Evolutionary conservation across 2,888 invertebrate genomes (phyloP).

Genomic region (Trichogramma dendrolimi): DNA sequence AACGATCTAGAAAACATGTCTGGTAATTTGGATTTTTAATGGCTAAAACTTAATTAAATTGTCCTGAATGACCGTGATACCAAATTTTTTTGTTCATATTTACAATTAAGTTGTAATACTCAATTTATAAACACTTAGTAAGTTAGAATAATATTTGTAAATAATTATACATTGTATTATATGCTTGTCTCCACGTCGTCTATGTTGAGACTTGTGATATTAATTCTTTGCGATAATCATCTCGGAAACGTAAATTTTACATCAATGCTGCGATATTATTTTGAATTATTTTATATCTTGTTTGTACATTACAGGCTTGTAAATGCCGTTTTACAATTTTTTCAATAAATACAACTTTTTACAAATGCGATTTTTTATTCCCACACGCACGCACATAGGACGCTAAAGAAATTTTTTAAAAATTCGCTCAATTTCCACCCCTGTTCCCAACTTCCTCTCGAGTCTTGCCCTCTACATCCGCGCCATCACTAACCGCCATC

Average conservation of each 20-base stretch:
- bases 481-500: not conserved
- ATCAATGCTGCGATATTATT: not conserved
- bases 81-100: conserved; percentile 13
- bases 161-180: conserved; percentile 15
- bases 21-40: conserved; percentile 30
- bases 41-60: conserved; percentile 2
- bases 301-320: conserved; percentile 16
- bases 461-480: conserved; percentile 25
- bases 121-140: conserved; percentile 17
- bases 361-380: too few species aligned
- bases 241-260: too few species aligned
- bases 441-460: conserved; percentile 4
- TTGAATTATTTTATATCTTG: conserved; percentile 27
- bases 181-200: conserved; percentile 1
- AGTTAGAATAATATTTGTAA: conserved; percentile 15
- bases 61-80: conserved; percentile 11
- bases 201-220: conserved; percentile 9
- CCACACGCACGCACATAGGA: too few species aligned
- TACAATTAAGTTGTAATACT: conserved; percentile 16
- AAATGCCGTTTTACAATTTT: not conserved
- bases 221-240: too few species aligned
- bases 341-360: too few species aligned
- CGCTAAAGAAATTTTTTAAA: too few species aligned
- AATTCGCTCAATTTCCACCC: not conserved
- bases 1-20: conserved; percentile 43